These are phyloP conservation scores for Sinelater perroti DNA, from an alignment of 2,888 invertebrate genomes.

Conservation along the genomic window DNA sequence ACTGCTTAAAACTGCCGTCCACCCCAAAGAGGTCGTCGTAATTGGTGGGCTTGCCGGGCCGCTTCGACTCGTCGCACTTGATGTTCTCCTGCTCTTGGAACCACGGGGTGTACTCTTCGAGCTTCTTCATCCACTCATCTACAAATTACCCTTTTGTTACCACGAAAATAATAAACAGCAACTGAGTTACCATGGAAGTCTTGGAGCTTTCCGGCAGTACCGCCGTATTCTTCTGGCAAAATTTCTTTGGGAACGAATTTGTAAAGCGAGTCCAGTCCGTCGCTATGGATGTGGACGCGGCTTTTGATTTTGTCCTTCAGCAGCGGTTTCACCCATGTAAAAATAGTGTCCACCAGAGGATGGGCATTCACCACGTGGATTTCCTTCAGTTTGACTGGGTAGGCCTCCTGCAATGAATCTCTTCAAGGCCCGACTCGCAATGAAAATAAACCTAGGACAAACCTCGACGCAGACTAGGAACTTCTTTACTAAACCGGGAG, in stretches of 20 bases:
- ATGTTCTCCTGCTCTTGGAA: slow-evolving; percentile 80
- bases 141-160: slow-evolving; percentile 47
- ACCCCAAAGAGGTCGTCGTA: slow-evolving; percentile 88
- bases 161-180: not conserved
- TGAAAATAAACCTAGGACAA: slow-evolving; percentile 26
- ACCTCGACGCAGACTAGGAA: slow-evolving; percentile 84
- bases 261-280: slow-evolving; percentile 74
- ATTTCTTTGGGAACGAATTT: slow-evolving; percentile 82
- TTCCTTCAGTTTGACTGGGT: slow-evolving; percentile 87
- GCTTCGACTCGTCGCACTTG: slow-evolving; percentile 80
- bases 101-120: slow-evolving; percentile 81
- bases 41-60: slow-evolving; percentile 86
- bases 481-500: slow-evolving; percentile 83
- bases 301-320: slow-evolving; percentile 87
- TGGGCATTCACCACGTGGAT: slow-evolving; percentile 87
- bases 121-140: slow-evolving; percentile 83
- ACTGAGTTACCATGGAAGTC: slow-evolving; percentile 74
- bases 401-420: slow-evolving; percentile 83
- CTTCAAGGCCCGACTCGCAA: not conserved
- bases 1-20: slow-evolving; percentile 87
- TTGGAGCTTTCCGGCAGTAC: slow-evolving; percentile 76
- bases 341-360: slow-evolving; percentile 83
- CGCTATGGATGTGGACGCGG: slow-evolving; percentile 81
- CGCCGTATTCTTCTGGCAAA: slow-evolving; percentile 85
- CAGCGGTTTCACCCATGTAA: slow-evolving; percentile 86